A percentile compares a stretch with the other conserved stretches of the same genome.
These are phyloP conservation scores for Neodiprion lecontei DNA, from an alignment of 1,140 invertebrate genomes.

Conservation along the genomic window DNA sequence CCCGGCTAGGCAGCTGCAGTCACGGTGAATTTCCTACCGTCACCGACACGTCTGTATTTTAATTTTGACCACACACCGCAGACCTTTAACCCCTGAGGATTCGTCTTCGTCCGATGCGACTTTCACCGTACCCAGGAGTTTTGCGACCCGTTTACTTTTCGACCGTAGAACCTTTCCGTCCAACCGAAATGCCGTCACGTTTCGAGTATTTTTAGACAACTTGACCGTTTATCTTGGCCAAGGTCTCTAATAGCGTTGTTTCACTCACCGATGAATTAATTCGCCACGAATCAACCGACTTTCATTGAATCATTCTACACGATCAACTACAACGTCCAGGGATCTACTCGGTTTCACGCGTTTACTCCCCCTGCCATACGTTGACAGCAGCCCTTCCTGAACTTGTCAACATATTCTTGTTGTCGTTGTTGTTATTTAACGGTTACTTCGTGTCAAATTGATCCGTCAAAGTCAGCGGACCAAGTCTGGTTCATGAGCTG, in stretches of 20 bases:
- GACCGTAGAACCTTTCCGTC: neutral
- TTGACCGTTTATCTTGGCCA: neutral
- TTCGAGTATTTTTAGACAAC: neutral
- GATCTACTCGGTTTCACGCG: too few relatives aligned
- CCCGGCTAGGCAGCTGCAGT: neutral
- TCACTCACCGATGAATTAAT: neutral
- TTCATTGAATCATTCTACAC: neutral
- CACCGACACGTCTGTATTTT: neutral
- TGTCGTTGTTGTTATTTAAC: too few relatives aligned
- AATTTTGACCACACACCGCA: neutral
- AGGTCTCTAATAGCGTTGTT: neutral
- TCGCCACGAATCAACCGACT: neutral
- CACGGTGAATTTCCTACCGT: slow-evolving; percentile 4
- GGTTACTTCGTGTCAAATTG: too few relatives aligned
- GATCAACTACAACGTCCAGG: too few relatives aligned
- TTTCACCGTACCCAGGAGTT: neutral
- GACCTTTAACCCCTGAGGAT: neutral
- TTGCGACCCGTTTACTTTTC: neutral
- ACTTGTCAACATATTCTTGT: too few relatives aligned
- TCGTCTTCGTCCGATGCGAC: too few relatives aligned
- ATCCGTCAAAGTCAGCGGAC: too few relatives aligned
- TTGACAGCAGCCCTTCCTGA: too few relatives aligned
- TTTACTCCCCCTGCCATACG: too few relatives aligned
- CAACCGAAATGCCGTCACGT: neutral
- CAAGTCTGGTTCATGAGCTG: too few relatives aligned